phyloP scores from a whole-genome alignment of 2,888 invertebrate genomes.

The Drosophila quinaria region DNA sequence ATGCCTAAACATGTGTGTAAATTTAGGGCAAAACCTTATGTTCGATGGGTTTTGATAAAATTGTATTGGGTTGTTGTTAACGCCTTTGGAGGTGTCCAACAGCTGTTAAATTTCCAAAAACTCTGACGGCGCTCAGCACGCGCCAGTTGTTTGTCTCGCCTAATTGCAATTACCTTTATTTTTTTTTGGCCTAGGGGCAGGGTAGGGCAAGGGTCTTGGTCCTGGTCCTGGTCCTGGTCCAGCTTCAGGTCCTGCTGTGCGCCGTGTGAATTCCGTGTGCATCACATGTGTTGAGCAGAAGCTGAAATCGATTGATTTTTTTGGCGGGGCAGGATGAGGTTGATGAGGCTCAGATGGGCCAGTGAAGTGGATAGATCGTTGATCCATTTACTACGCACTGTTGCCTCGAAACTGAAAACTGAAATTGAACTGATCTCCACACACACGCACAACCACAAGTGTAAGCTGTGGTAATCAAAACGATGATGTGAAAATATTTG shows the following conservation, averaged over 20 bases:
- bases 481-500: constrained; percentile 78
- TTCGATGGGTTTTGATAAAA: constrained; percentile 17
- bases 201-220: constrained; percentile 4
- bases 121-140: constrained; percentile 61
- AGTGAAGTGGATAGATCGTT: constrained; percentile 70
- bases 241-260: constrained; percentile 32
- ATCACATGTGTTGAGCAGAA: constrained; percentile 24
- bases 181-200: constrained; percentile 14
- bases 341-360: constrained; percentile 9
- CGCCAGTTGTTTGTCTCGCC: constrained; percentile 63
- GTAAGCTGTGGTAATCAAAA: constrained; percentile 67
- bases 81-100: constrained; percentile 53
- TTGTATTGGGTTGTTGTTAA: constrained; percentile 26
- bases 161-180: constrained; percentile 42
- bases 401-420: constrained; percentile 73
- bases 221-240: background rate
- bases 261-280: constrained; percentile 28
- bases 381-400: constrained; percentile 76
- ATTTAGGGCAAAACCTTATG: constrained; percentile 21
- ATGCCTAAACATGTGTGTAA: constrained; percentile 1
- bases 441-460: constrained; percentile 22
- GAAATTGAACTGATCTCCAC: constrained; percentile 61
- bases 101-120: constrained; percentile 57
- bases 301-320: constrained; percentile 51
- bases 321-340: constrained; percentile 5